Evolutionary conservation across 2,113 vertebrate genomes (phyloP), one percentile per base, ranked within the genome.

Genomic region (Pterophyllum scalare): DNA sequence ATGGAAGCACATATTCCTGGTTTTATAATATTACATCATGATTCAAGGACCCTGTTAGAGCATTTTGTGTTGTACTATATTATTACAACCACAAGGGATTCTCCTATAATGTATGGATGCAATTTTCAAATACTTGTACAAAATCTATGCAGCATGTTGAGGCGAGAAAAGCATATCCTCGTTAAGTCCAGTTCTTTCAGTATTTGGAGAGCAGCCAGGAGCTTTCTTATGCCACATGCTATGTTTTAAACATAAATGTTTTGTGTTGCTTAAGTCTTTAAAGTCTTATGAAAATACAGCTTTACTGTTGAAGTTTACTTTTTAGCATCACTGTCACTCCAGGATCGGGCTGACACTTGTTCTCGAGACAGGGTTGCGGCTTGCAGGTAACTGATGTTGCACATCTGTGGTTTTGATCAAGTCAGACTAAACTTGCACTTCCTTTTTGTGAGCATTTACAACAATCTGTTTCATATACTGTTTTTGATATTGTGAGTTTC

Each of bases 321-420:
- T n/a, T n/a, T n/a, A 54, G 38, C 28, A 54, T 85, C 56, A 59
- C 76, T 78, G 26, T 43, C 15, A 11, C 9, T 59, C 59, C 46
- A 72, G 65, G 65, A 52, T 72, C 52, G 65, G 4, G 43, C 26
- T 12, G 24, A 77, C 60, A 46, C 33, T 86, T 57, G 14, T 78
- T n/a, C n/a, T n/a, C 59, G 28, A 43, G 60, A 67, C 26, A 78
- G 13, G 5, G 22, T 24, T 86, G 49, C 33, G 59, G 35, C n/a
- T n/a, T 79, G 28, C 40, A 77, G 57, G 52, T 81, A 65, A 59
- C 75, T 62, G 74, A 20, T 85, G 24, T 12, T 14, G 43, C 65
- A 54, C 35, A 46, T 59, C 31, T 58, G 40, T 58, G 15, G 54
- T 40, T 78, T 85, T 79, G 2, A 75, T 75, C 54, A 58, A 12